These are phyloP conservation scores for Machaerirhynchus nigripectus DNA, from an alignment of 2,113 vertebrate species.

Conservation along the genomic window DNA sequence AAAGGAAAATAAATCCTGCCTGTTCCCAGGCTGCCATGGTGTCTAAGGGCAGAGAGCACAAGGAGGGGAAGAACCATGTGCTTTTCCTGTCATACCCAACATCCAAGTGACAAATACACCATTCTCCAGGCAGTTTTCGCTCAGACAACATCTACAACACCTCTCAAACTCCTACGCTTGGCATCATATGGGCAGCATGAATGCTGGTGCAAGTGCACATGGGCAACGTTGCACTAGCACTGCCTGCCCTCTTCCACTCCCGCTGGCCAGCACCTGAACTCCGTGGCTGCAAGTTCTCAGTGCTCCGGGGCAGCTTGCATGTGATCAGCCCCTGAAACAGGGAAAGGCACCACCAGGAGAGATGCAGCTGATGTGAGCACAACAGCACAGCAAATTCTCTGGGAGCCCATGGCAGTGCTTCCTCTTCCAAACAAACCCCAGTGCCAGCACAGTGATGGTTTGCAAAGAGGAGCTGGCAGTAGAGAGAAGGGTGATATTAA, in stretches of 20 bases:
- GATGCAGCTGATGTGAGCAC: not conserved
- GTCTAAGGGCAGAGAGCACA: not conserved
- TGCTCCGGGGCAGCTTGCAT: not conserved
- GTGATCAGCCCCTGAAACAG: not conserved
- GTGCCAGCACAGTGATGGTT: rapidly evolving
- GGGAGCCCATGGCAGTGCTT: not conserved
- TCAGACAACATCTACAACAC: not conserved
- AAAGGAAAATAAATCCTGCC: not conserved
- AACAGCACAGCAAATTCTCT: not conserved
- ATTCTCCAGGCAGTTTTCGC: not conserved
- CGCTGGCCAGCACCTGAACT: not conserved
- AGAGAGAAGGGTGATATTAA: not conserved
- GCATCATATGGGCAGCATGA: not conserved
- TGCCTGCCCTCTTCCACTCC: not conserved
- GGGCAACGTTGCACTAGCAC: not conserved
- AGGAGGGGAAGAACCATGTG: not conserved
- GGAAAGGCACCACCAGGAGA: not conserved
- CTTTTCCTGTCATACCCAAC: not conserved
- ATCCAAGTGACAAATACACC: not conserved
- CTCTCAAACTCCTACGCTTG: not conserved
- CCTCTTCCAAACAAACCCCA: not conserved
- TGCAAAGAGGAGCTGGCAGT: not conserved
- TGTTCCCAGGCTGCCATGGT: not conserved
- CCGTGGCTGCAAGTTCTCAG: not conserved
- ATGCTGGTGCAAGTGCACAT: not conserved